Conservation (phyloP, 1,140 invertebrate genomes). For the Maniola jurtina region DNA sequence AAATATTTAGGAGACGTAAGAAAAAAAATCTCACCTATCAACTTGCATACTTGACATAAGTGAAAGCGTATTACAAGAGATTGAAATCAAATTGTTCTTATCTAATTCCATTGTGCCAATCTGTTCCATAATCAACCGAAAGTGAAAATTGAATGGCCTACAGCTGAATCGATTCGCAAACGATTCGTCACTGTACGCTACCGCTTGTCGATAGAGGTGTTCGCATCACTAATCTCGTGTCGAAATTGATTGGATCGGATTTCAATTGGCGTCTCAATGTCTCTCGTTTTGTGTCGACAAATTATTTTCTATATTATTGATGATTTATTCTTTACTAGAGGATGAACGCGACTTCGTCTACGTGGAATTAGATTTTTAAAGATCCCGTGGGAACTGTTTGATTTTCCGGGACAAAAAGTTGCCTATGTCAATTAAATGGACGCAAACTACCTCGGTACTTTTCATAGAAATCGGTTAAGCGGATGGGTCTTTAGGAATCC, state of each 20-base stretch:
- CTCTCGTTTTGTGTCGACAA: slow-evolving; percentile 35
- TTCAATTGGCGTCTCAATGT: slow-evolving; percentile 40
- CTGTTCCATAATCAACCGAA: slow-evolving; percentile 22
- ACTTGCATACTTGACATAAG: slow-evolving; percentile 1
- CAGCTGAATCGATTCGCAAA: slow-evolving; percentile 26
- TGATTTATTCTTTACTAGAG: no score
- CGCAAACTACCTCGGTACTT: no score
- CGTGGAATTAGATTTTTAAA: no score
- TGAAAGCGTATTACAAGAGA: slow-evolving; percentile 20
- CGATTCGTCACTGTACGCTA: slow-evolving; percentile 40
- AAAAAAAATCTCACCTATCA: neutral
- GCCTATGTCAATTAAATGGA: no score
- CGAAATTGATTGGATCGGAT: slow-evolving; percentile 47
- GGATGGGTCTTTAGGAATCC: no score
- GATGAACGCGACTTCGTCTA: no score
- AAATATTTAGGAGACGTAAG: neutral
- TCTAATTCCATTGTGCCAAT: slow-evolving; percentile 27
- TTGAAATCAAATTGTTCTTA: slow-evolving; percentile 14
- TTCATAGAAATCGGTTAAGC: no score
- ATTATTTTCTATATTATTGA: slow-evolving; percentile 8
- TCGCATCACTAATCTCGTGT: slow-evolving; percentile 40
- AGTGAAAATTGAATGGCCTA: slow-evolving; percentile 31
- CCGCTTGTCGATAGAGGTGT: slow-evolving; percentile 45
- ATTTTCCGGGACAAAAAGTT: no score
- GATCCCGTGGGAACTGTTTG: no score